Conservation (phyloP, 2,888 invertebrate genomes). For the Chymomyza caudatula region DNA sequence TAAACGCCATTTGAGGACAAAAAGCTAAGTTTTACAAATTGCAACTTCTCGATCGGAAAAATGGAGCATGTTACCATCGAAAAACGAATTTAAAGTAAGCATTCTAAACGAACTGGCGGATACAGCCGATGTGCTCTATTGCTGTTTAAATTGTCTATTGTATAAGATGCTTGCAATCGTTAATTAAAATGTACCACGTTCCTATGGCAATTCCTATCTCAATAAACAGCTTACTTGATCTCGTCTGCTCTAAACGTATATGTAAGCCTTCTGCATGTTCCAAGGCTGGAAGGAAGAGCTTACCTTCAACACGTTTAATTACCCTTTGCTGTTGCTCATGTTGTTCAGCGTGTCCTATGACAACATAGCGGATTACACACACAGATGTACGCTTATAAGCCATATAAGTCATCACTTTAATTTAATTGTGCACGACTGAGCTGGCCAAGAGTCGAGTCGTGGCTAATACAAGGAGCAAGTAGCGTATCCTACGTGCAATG, state of each 20-base stretch:
- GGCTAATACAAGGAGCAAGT: constrained; percentile 3
- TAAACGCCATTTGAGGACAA: no score
- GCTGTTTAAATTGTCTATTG: no score
- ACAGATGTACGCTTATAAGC: constrained; percentile 26
- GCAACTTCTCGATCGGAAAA: no score
- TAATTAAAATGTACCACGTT: no score
- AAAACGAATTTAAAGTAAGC: no score
- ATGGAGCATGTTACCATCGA: no score
- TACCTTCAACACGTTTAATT: not conserved
- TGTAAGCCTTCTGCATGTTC: not conserved
- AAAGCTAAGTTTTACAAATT: no score
- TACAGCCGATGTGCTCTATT: no score
- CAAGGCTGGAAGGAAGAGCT: not conserved
- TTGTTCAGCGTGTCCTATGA: not conserved
- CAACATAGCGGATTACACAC: not conserved
- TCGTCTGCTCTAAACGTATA: not conserved
- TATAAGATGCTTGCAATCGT: no score
- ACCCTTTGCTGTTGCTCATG: not conserved
- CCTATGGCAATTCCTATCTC: not conserved
- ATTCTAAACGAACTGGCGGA: no score
- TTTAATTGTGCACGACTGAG: constrained; percentile 67
- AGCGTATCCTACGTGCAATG: no score
- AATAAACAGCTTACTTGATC: not conserved
- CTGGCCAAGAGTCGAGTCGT: constrained; percentile 38
- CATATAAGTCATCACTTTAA: constrained; percentile 68